These are phyloP conservation scores for Rhinichthys klamathensis DNA, from an alignment of 2,113 vertebrate species.

Conservation along the genomic window DNA sequence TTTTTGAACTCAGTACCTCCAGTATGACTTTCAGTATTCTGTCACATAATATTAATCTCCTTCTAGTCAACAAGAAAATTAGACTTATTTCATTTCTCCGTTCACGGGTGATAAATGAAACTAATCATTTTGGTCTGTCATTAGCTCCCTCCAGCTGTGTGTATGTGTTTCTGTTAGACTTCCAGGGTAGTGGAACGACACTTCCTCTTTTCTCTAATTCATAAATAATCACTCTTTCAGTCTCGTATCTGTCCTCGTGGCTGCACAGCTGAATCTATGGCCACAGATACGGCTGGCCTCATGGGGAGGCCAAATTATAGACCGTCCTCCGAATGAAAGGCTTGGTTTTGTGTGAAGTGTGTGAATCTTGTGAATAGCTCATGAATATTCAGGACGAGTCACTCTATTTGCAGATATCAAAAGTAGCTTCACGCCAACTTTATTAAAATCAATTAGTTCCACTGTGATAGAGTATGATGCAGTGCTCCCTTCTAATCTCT, in stretches of 20 bases:
- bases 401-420: constrained; percentile 10
- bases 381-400: constrained; percentile 33
- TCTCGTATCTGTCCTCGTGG: constrained; percentile 9
- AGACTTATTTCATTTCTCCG: constrained; percentile 48
- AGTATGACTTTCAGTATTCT: constrained; percentile 1
- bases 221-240: constrained; percentile 11
- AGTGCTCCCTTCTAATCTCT: background rate
- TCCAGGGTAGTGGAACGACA: constrained; percentile 27
- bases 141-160: constrained; percentile 38
- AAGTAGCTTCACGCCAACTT: constrained; percentile 10
- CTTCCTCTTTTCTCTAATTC: constrained; percentile 28
- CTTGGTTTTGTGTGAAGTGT: background rate
- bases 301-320: constrained; percentile 27
- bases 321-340: background rate
- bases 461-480: background rate
- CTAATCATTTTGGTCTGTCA: constrained; percentile 54
- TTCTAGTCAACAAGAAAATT: constrained; percentile 35
- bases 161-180: constrained; percentile 26
- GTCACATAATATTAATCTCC: constrained; percentile 32
- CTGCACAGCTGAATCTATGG: constrained; percentile 8
- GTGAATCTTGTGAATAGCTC: background rate
- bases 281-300: background rate
- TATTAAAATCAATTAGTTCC: constrained; percentile 27
- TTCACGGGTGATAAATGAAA: constrained; percentile 51
- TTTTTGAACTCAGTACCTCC: constrained; percentile 8